phyloP scores from a whole-genome alignment of 2,888 invertebrate species.

The Tipula confusa region DNA sequence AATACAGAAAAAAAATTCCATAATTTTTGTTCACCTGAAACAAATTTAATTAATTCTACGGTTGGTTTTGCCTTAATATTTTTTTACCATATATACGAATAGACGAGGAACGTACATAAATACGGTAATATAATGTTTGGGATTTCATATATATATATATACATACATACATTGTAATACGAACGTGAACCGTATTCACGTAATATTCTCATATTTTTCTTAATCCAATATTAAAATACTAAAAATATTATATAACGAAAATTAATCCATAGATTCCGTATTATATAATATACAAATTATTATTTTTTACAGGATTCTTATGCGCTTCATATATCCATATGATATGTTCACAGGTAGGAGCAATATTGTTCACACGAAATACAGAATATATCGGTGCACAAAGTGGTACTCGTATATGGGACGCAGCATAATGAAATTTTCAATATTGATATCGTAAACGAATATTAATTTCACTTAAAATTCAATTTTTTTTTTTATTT shows the following conservation, averaged over 20 bases:
- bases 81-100: not conserved
- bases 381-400: not conserved
- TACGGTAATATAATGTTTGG: not conserved
- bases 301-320: not conserved
- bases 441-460: slow-evolving; percentile 3
- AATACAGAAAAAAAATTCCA: not conserved
- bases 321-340: not conserved
- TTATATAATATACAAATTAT: not conserved
- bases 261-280: slow-evolving; percentile 9
- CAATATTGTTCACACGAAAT: not conserved
- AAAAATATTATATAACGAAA: slow-evolving; percentile 12
- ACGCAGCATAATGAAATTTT: not conserved
- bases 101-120: no score
- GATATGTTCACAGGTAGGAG: not conserved
- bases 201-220: slow-evolving; percentile 17
- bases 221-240: slow-evolving; percentile 8
- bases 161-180: not conserved
- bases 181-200: not conserved
- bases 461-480: slow-evolving; percentile 12
- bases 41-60: slow-evolving; percentile 3
- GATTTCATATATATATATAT: not conserved
- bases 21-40: not conserved
- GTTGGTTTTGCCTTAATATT: not conserved
- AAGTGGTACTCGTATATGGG: not conserved
- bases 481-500: not conserved